These are phyloP conservation scores for Acrobeloides nanus DNA, from an alignment of 2,888 invertebrate genomes.

Conservation along the genomic window DNA sequence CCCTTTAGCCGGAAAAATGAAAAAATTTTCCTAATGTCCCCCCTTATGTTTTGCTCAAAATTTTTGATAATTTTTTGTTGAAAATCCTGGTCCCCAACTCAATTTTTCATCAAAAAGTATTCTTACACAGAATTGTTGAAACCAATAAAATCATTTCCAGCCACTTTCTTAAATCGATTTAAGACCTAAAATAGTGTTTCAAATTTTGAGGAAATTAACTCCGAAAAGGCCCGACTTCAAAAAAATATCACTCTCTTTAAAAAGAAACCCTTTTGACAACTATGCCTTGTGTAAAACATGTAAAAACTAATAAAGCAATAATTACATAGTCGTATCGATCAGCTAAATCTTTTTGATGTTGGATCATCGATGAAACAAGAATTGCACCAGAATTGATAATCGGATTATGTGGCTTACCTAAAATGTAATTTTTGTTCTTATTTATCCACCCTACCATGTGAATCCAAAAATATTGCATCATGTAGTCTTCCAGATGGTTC, in stretches of 20 bases:
- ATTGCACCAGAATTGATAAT: slow-evolving; percentile 98
- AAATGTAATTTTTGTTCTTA: slow-evolving; percentile 31
- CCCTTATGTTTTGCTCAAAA: too few relatives aligned
- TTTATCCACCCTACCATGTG: slow-evolving; percentile 62
- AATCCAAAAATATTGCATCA: slow-evolving; percentile 84
- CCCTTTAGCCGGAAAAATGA: too few relatives aligned
- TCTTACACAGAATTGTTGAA: slow-evolving; percentile 83
- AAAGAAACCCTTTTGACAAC: too few relatives aligned
- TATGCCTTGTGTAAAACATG: too few relatives aligned
- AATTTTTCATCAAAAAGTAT: too few relatives aligned
- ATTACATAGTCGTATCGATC: slow-evolving; percentile 56
- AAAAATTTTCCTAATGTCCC: too few relatives aligned
- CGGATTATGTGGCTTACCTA: slow-evolving; percentile 87
- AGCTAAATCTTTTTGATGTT: slow-evolving; percentile 52
- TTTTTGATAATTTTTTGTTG: too few relatives aligned
- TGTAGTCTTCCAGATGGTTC: slow-evolving; percentile 92
- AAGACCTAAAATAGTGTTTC: slow-evolving; percentile 21
- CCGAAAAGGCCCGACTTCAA: background rate
- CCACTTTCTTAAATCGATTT: slow-evolving; percentile 59
- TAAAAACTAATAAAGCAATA: too few relatives aligned
- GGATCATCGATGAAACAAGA: slow-evolving; percentile 72
- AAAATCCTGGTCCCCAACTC: too few relatives aligned
- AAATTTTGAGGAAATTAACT: background rate
- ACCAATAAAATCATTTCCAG: slow-evolving; percentile 75
- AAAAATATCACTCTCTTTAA: too few relatives aligned